Percentiles rank a stretch among this genome's conserved stretches.
These are phyloP conservation scores for Pyrrhura leucotis DNA, from an alignment of 2,797 vertebrate species.

Conservation along the genomic window DNA sequence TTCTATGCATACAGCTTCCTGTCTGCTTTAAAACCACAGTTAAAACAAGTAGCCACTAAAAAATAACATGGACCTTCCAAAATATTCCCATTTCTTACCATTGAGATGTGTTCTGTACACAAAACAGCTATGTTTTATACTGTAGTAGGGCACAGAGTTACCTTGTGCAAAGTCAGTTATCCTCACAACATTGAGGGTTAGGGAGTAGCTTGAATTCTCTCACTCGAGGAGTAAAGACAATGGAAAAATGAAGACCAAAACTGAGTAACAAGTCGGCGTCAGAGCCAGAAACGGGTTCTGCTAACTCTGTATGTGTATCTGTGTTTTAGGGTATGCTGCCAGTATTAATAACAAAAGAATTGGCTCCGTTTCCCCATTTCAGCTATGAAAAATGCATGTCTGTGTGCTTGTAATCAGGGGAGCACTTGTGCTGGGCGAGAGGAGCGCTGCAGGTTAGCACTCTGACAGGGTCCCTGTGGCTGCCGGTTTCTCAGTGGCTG, in stretches of 20 bases:
- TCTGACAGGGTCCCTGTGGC: constrained; percentile 42
- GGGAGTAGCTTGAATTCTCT: not conserved
- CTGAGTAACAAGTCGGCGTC: not conserved
- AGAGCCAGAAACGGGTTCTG: not conserved
- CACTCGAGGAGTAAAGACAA: not conserved
- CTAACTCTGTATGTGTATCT: not conserved
- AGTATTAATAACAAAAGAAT: constrained; percentile 39
- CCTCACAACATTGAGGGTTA: rapidly evolving
- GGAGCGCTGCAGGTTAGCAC: constrained; percentile 51
- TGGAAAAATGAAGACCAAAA: not conserved
- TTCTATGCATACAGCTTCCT: rapidly evolving
- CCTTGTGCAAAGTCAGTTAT: not conserved
- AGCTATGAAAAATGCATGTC: constrained; percentile 43
- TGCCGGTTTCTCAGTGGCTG: constrained; percentile 29
- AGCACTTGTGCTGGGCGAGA: not conserved
- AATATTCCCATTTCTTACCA: rapidly evolving
- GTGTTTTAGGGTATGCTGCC: constrained; percentile 15
- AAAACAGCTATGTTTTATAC: rapidly evolving
- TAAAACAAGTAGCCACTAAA: not conserved
- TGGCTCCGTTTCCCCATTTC: not conserved
- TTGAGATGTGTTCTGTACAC: rapidly evolving
- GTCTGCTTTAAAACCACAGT: not conserved
- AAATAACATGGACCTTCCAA: not conserved
- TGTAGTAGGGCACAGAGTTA: rapidly evolving
- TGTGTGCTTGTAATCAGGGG: not conserved